Percentiles rank a stretch among this genome's conserved stretches.
Evolutionary conservation across 2,888 invertebrate genomes (phyloP).

Genomic region (Rotaria socialis): DNA sequence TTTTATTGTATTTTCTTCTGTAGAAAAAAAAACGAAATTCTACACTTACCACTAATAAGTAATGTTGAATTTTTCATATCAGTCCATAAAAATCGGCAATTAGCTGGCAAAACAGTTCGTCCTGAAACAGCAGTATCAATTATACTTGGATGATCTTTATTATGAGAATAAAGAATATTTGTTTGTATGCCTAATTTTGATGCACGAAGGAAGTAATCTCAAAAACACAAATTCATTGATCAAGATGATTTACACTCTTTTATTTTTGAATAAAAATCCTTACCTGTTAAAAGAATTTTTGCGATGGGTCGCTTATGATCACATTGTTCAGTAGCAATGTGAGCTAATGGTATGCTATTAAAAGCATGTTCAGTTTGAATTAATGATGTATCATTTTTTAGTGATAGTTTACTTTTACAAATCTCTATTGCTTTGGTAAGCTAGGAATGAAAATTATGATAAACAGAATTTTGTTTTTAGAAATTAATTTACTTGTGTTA

Average conservation of each 20-base stretch:
- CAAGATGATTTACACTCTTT: background rate
- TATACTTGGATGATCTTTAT: background rate
- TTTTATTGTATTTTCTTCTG: background rate
- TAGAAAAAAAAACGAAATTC: background rate
- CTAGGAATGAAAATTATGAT: background rate
- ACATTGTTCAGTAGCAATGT: constrained; percentile 14
- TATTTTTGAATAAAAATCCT: background rate
- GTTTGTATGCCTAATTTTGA: constrained; percentile 8
- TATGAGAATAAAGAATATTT: constrained; percentile 15
- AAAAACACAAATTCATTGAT: background rate
- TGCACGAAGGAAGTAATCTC: constrained; percentile 34
- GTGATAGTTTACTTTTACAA: background rate
- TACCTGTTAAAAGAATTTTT: background rate
- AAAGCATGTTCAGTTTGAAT: background rate
- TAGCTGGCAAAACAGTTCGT: constrained; percentile 48
- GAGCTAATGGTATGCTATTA: background rate
- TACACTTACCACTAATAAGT: background rate
- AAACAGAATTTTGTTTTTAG: background rate
- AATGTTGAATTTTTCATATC: constrained; percentile 46
- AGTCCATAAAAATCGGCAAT: constrained; percentile 50
- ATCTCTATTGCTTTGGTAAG: background rate
- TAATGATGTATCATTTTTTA: background rate
- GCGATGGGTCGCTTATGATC: background rate
- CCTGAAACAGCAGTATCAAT: background rate
- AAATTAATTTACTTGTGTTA: background rate